These are phyloP conservation scores for Brachionus rotundiformis DNA, from an alignment of 1,140 invertebrate species.

Conservation along the genomic window DNA sequence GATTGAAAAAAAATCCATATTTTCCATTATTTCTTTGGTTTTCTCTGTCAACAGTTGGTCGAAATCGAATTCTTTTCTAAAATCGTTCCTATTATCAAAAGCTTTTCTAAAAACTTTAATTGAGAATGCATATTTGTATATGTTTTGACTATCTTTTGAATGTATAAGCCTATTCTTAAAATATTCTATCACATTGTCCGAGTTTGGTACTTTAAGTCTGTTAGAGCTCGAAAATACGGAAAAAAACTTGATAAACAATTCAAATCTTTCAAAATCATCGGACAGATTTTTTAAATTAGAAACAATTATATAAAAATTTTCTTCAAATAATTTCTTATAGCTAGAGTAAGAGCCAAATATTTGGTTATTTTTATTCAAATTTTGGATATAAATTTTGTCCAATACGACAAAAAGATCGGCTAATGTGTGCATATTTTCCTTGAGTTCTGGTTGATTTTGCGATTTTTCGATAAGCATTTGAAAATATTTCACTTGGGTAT, in stretches of 20 bases:
- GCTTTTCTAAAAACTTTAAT: background rate
- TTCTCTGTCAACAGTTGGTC: background rate
- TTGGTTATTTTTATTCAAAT: background rate
- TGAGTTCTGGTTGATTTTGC: background rate
- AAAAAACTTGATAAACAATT: slow-evolving; percentile 35
- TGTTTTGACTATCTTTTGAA: slow-evolving; percentile 18
- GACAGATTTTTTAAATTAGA: background rate
- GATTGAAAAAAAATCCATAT: slow-evolving; percentile 35
- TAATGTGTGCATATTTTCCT: background rate
- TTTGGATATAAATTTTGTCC: slow-evolving; percentile 27
- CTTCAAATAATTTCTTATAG: background rate
- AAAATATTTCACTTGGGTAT: slow-evolving; percentile 20
- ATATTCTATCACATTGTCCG: background rate
- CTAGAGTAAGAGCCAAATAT: background rate
- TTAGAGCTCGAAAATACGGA: background rate
- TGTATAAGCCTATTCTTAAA: background rate
- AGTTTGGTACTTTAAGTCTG: background rate
- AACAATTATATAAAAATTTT: background rate
- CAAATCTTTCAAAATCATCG: background rate
- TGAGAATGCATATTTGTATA: slow-evolving; percentile 25
- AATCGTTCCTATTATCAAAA: background rate
- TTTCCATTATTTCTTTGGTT: background rate
- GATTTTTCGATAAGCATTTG: background rate
- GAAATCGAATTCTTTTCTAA: background rate
- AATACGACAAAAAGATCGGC: slow-evolving; percentile 12